Conservation (phyloP, 2,113 vertebrate species). For the Himantopus leucocephalus region DNA sequence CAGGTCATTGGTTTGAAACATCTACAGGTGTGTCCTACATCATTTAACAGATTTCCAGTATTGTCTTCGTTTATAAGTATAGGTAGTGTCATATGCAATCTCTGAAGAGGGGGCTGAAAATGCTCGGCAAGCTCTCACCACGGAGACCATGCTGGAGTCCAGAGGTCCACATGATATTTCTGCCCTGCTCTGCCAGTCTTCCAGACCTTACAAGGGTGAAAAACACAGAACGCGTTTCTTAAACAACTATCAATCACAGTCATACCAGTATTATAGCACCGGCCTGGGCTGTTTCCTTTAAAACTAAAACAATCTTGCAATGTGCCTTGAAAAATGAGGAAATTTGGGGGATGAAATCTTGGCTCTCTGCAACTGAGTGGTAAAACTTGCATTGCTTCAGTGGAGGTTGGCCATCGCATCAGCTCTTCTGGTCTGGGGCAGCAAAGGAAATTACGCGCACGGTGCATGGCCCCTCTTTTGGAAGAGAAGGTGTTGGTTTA, state of each 20-base stretch:
- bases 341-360: background rate
- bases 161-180: rapidly evolving
- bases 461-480: background rate
- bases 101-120: background rate
- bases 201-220: background rate
- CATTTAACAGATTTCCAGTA: background rate
- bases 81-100: background rate
- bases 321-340: background rate
- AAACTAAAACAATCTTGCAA: background rate
- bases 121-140: background rate
- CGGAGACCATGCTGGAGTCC: background rate
- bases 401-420: rapidly evolving
- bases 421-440: background rate
- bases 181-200: rapidly evolving
- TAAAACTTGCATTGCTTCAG: background rate
- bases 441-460: rapidly evolving
- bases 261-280: background rate
- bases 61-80: background rate
- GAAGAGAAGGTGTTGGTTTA: background rate
- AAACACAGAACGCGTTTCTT: background rate
- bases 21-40: background rate
- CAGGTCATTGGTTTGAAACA: background rate
- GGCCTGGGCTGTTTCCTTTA: background rate
- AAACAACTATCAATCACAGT: background rate
- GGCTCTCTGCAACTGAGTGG: background rate